A percentile compares a stretch with the other conserved stretches of the same genome.
Conservation (phyloP, 2,113 vertebrate species). For the Hiodon tergisus region DNA sequence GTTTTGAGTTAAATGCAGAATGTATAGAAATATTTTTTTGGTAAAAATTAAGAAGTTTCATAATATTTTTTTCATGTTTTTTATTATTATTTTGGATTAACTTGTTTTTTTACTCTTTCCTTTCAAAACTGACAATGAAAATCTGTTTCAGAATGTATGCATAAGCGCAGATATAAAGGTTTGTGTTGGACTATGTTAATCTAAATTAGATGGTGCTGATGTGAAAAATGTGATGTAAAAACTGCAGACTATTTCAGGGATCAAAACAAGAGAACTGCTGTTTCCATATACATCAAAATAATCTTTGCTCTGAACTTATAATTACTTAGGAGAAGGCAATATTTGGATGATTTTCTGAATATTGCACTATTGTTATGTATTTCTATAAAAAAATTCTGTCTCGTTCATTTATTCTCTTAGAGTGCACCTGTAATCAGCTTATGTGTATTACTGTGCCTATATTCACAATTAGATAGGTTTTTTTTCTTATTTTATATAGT, state of each 20-base stretch:
- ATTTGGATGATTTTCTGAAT: slow-evolving; percentile 6
- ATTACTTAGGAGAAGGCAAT: not conserved
- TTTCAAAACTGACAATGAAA: slow-evolving; percentile 34
- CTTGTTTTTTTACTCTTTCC: slow-evolving; percentile 14
- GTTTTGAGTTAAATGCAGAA: not conserved
- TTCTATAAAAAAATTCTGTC: not conserved
- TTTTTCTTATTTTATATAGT: not conserved
- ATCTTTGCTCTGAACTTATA: not conserved
- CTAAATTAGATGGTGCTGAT: slow-evolving; percentile 32
- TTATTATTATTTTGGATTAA: slow-evolving; percentile 26
- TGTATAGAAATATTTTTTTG: slow-evolving; percentile 3
- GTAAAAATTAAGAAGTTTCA: slow-evolving; percentile 2
- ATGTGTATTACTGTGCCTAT: not conserved
- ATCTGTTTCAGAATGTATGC: slow-evolving; percentile 39
- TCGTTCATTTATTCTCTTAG: not conserved
- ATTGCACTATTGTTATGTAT: not conserved
- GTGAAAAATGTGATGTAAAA: slow-evolving; percentile 28
- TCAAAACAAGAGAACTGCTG: slow-evolving; percentile 18
- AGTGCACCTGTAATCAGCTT: not conserved
- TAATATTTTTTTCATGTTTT: not conserved
- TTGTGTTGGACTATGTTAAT: slow-evolving; percentile 26
- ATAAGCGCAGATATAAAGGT: slow-evolving; percentile 24
- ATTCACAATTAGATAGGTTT: slow-evolving; percentile 1
- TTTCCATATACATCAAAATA: slow-evolving; percentile 7
- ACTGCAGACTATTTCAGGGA: slow-evolving; percentile 28